Conservation (phyloP, 1,140 invertebrate species). For the Zaprionus gabonicus region DNA sequence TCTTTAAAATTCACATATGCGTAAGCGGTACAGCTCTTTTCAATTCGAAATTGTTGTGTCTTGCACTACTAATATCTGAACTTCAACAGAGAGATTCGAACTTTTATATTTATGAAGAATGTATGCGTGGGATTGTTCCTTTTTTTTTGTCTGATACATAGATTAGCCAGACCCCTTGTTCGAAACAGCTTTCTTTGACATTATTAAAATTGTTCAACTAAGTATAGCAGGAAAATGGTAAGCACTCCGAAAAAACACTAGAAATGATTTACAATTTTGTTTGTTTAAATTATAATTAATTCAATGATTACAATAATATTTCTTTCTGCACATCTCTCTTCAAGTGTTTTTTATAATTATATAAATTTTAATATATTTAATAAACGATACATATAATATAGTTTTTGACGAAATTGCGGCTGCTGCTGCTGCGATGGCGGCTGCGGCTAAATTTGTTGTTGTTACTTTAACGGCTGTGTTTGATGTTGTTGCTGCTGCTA, state of each 20-base stretch:
- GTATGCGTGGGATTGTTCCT: no score
- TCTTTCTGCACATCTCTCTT: constrained; percentile 74
- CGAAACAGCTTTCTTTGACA: no score
- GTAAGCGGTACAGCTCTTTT: no score
- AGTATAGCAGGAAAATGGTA: neutral
- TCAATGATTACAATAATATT: constrained; percentile 84
- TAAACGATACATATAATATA: constrained; percentile 84
- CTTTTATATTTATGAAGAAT: no score
- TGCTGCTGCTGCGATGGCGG: constrained; percentile 55
- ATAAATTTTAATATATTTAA: constrained; percentile 85
- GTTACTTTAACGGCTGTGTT: constrained; percentile 59
- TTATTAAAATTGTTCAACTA: no score
- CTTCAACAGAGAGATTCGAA: no score
- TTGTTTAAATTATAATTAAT: constrained; percentile 83
- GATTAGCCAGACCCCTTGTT: no score
- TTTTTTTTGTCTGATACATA: no score
- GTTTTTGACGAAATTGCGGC: constrained; percentile 80
- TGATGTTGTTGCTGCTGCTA: constrained; percentile 49
- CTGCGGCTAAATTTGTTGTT: constrained; percentile 52
- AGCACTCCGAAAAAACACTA: constrained; percentile 33
- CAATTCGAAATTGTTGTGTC: no score
- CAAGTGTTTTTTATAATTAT: constrained; percentile 80
- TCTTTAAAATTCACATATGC: no score
- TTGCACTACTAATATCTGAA: no score
- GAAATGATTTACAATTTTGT: constrained; percentile 50